Percentiles rank a stretch among this genome's conserved stretches.
Evolutionary conservation across 2,113 vertebrate species (phyloP).

Genomic region (Dromas ardeola): DNA sequence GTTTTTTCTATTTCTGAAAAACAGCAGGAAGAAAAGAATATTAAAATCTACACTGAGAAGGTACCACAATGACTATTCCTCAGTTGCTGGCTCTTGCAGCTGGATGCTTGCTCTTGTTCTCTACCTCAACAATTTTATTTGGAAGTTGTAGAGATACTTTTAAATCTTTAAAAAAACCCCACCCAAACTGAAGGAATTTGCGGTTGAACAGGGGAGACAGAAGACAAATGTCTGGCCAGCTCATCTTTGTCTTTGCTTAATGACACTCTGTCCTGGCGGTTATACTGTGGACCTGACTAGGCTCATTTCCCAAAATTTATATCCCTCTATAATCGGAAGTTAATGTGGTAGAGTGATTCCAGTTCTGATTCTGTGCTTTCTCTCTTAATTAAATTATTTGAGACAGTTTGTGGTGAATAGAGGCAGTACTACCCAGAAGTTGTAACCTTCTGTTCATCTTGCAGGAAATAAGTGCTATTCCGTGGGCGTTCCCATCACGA

Average conservation of each 20-base stretch:
- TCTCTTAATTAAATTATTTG: constrained; percentile 11
- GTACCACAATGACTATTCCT: background rate
- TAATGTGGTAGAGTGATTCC: background rate
- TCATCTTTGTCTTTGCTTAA: background rate
- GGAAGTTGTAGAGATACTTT: background rate
- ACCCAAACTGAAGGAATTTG: background rate
- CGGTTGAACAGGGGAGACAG: background rate
- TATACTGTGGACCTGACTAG: background rate
- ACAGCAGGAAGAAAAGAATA: background rate
- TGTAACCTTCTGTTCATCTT: background rate
- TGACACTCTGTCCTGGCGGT: background rate
- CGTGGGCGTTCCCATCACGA: background rate
- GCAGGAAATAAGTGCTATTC: background rate
- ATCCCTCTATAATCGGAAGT: background rate
- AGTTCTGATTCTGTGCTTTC: background rate
- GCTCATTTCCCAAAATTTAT: background rate
- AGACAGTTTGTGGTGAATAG: background rate
- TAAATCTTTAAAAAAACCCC: background rate
- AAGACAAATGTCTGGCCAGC: background rate
- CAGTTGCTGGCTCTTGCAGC: background rate
- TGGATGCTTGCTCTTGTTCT: background rate
- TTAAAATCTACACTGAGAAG: background rate
- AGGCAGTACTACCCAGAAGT: background rate
- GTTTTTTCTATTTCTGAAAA: background rate
- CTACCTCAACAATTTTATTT: background rate